These are phyloP conservation scores for Pantala flavescens DNA, from an alignment of 1,140 invertebrate species.

Conservation along the genomic window DNA sequence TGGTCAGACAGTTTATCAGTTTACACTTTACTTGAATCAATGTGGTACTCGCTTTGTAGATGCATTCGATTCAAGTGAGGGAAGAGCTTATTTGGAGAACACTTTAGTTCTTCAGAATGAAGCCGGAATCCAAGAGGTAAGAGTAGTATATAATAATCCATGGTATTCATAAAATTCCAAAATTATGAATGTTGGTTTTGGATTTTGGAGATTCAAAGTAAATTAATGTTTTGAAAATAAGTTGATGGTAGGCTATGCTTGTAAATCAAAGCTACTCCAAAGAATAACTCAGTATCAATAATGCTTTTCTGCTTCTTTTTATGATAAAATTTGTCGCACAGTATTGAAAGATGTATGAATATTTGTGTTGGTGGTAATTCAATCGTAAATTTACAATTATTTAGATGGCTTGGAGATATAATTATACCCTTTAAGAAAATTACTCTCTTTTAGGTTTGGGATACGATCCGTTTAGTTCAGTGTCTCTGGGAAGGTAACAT, in stretches of 20 bases:
- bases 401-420: too few relatives aligned
- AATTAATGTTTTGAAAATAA: too few relatives aligned
- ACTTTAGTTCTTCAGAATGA: conserved; percentile 70
- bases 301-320: too few relatives aligned
- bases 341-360: too few relatives aligned
- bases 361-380: too few relatives aligned
- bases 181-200: not conserved
- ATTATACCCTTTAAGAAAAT: not conserved
- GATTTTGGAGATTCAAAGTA: too few relatives aligned
- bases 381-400: too few relatives aligned
- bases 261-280: too few relatives aligned
- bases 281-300: too few relatives aligned
- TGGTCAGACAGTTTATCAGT: conserved; percentile 55
- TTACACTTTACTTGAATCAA: conserved; percentile 62
- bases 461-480: conserved; percentile 61
- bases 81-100: conserved; percentile 69
- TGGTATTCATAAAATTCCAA: not conserved
- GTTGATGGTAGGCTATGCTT: too few relatives aligned
- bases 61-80: conserved; percentile 56
- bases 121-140: conserved; percentile 59
- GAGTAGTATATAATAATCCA: not conserved
- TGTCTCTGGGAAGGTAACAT: conserved; percentile 74
- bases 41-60: conserved; percentile 75
- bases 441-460: conserved; percentile 49
- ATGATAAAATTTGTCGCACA: too few relatives aligned